Conservation (phyloP, 2,113 vertebrate genomes). For the Hydrolagus affinis region DNA sequence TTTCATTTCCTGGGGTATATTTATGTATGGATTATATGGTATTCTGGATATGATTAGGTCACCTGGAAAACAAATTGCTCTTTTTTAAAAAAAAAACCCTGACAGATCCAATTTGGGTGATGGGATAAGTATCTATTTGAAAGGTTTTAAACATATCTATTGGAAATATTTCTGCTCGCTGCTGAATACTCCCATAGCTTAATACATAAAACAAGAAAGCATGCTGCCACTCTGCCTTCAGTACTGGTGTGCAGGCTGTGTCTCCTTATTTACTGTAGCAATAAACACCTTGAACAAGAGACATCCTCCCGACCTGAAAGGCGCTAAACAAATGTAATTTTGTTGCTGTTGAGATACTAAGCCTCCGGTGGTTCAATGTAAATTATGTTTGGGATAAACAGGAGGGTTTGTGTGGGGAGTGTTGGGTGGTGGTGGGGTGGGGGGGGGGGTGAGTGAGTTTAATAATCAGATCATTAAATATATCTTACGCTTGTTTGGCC, state of each 20-base stretch:
- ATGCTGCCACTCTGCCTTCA: not conserved
- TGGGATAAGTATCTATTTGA: too few species aligned
- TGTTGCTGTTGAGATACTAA: too few species aligned
- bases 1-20: not conserved
- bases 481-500: too few species aligned
- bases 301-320: too few species aligned
- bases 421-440: too few species aligned
- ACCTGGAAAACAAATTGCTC: slow-evolving; percentile 14
- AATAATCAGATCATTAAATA: not conserved
- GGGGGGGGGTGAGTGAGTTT: not conserved
- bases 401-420: too few species aligned
- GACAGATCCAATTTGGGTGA: not conserved
- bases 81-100: not conserved
- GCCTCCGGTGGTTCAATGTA: too few species aligned
- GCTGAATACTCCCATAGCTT: not conserved
- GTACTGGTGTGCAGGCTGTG: too few species aligned
- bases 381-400: too few species aligned
- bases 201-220: not conserved
- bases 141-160: not conserved
- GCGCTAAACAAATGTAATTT: too few species aligned
- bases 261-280: not conserved
- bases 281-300: not conserved
- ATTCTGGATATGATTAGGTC: not conserved
- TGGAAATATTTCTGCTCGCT: too few species aligned
- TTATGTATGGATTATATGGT: not conserved